A percentile compares a stretch with the other conserved stretches of the same genome.
Conservation (phyloP, 2,888 invertebrate species). For the Plemyria rubiginata region DNA sequence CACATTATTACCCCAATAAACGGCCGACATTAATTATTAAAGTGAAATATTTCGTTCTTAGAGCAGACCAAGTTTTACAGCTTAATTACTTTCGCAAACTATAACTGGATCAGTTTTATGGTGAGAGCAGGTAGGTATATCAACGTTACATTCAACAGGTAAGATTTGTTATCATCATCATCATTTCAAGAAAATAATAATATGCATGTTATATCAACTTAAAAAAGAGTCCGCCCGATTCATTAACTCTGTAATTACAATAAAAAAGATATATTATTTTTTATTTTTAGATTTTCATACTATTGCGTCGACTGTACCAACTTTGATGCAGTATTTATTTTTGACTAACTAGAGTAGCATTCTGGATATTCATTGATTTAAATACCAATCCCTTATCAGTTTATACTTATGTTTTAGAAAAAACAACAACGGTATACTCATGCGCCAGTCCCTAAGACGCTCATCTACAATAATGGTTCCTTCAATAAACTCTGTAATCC, state of each 20-base stretch:
- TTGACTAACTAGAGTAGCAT: no score
- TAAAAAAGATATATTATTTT: no score
- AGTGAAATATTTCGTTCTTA: slow-evolving; percentile 79
- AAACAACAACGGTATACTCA: slow-evolving; percentile 13
- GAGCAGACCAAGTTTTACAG: slow-evolving; percentile 76
- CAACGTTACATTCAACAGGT: slow-evolving; percentile 54
- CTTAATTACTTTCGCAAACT: slow-evolving; percentile 82
- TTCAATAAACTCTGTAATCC: slow-evolving; percentile 34
- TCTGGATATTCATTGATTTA: background rate
- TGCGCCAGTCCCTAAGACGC: slow-evolving; percentile 6
- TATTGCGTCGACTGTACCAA: no score
- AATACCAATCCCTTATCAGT: background rate
- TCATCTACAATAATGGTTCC: slow-evolving; percentile 39
- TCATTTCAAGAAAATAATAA: no score
- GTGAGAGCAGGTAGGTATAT: slow-evolving; percentile 38
- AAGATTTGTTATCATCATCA: slow-evolving; percentile 34
- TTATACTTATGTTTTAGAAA: background rate
- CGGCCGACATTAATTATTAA: slow-evolving; percentile 71
- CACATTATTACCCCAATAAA: slow-evolving; percentile 67
- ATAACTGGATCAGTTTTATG: slow-evolving; percentile 78
- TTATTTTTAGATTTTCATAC: no score
- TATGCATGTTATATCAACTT: no score
- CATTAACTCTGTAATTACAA: no score
- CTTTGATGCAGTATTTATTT: no score
- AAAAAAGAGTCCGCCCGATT: no score